phyloP scores from a whole-genome alignment of 2,113 vertebrate species.

The Saccopteryx leptura region DNA sequence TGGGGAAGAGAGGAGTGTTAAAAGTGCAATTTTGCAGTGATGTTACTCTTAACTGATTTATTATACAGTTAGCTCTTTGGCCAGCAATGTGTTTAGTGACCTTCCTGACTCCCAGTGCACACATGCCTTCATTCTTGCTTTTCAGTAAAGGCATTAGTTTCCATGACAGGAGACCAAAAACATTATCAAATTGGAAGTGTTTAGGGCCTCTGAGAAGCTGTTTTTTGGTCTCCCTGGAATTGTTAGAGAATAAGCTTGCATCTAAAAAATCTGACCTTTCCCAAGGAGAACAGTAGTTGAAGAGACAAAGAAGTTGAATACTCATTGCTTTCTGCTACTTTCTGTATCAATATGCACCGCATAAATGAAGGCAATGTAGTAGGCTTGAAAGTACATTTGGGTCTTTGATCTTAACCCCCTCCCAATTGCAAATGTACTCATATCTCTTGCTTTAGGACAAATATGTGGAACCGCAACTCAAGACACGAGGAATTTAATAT shows the following conservation, averaged over 20 bases:
- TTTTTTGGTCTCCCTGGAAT: constrained; percentile 69
- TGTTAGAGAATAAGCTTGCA: constrained; percentile 46
- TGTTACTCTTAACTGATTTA: constrained; percentile 64
- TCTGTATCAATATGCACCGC: neutral
- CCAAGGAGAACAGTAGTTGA: constrained; percentile 41
- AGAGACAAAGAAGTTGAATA: neutral
- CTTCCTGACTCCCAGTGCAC: constrained; percentile 34
- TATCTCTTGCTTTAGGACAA: constrained; percentile 24
- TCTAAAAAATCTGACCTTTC: constrained; percentile 61
- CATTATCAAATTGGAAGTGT: constrained; percentile 66
- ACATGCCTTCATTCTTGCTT: constrained; percentile 39
- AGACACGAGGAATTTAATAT: constrained; percentile 13
- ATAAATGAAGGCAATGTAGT: neutral
- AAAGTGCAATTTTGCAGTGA: constrained; percentile 67
- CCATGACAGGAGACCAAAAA: constrained; percentile 44
- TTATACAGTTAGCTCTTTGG: constrained; percentile 58
- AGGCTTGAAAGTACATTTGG: neutral
- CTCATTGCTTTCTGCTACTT: neutral
- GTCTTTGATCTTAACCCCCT: constrained; percentile 9
- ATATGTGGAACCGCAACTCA: neutral
- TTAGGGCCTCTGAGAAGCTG: constrained; percentile 56
- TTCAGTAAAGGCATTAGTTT: constrained; percentile 61
- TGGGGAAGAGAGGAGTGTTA: constrained; percentile 43
- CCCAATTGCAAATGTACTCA: neutral
- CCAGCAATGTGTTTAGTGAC: constrained; percentile 56